Evolutionary conservation across 2,888 invertebrate species (phyloP).

Genomic region (Caenorhabditis sp.): DNA sequence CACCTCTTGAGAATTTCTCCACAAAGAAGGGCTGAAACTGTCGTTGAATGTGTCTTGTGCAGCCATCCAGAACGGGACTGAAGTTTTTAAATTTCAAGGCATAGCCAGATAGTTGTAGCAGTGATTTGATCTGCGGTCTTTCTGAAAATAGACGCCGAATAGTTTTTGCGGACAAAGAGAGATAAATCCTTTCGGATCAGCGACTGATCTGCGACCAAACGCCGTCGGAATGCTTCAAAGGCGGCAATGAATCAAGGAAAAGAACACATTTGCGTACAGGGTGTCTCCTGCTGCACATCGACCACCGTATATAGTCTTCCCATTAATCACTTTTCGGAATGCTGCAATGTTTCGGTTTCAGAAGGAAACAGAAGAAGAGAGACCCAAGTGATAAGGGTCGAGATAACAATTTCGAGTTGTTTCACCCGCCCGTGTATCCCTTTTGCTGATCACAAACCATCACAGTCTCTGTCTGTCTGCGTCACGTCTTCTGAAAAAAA

Average conservation of each 20-base stretch:
- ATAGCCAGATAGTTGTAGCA: too few relatives aligned
- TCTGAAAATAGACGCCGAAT: neutral
- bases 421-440: constrained; percentile 5
- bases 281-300: constrained; percentile 25
- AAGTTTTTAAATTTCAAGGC: too few relatives aligned
- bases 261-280: constrained; percentile 36
- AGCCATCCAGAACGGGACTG: neutral
- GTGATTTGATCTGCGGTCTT: too few relatives aligned
- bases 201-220: constrained; percentile 24
- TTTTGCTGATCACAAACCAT: constrained; percentile 49
- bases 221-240: constrained; percentile 51
- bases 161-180: neutral
- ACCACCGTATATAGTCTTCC: neutral
- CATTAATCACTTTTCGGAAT: constrained; percentile 49
- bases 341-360: constrained; percentile 44
- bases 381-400: constrained; percentile 12
- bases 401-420: constrained; percentile 39
- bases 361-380: constrained; percentile 2
- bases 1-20: neutral
- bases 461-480: constrained; percentile 30
- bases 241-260: constrained; percentile 49
- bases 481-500: constrained; percentile 6
- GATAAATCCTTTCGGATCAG: neutral
- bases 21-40: neutral
- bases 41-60: constrained; percentile 1